Conservation (phyloP, 2,113 vertebrate species). For the Microtus oregoni region DNA sequence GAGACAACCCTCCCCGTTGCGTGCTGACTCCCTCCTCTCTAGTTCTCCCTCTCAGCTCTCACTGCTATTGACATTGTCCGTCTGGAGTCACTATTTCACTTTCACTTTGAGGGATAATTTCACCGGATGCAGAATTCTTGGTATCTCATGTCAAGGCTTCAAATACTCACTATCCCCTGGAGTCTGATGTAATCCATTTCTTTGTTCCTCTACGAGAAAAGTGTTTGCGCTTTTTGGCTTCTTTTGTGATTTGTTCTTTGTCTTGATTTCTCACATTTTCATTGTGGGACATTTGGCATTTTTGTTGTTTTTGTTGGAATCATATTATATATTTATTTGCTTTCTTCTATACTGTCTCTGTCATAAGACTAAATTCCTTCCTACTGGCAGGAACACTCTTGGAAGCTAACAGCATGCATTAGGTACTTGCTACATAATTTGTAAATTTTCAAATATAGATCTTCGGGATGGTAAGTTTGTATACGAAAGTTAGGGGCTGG, state of each 20-base stretch:
- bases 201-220: background rate
- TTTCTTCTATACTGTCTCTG: background rate
- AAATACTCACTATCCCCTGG: background rate
- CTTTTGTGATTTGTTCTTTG: background rate
- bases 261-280: constrained; percentile 19
- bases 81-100: background rate
- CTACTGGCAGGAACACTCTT: background rate
- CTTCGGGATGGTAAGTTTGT: constrained; percentile 32
- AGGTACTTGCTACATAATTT: constrained; percentile 1
- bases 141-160: background rate
- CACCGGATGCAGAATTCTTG: background rate
- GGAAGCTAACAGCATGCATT: background rate
- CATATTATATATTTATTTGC: background rate
- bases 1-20: background rate
- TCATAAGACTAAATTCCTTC: background rate
- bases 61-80: background rate
- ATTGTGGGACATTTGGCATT: background rate
- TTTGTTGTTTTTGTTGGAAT: background rate
- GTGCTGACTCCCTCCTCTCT: background rate
- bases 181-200: background rate
- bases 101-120: constrained; percentile 34
- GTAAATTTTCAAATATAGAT: background rate
- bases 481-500: background rate
- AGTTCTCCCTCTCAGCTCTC: background rate
- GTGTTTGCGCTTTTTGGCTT: background rate